Percentiles rank a stretch among this genome's conserved stretches.
phyloP scores from a whole-genome alignment of 2,888 invertebrate genomes.

The Thumatha senex region DNA sequence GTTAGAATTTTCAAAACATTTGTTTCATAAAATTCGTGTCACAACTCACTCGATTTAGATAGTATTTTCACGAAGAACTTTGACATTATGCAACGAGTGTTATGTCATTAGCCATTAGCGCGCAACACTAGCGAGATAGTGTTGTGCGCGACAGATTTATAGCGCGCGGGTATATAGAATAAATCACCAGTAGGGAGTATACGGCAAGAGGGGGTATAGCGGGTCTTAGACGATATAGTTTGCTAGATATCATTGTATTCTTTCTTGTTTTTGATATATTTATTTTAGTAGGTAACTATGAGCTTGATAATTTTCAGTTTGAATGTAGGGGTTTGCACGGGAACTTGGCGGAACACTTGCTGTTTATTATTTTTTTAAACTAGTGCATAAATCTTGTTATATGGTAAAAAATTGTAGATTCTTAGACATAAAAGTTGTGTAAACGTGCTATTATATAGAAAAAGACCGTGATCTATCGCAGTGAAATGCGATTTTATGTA shows the following conservation, averaged over 20 bases:
- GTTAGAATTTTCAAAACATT: no score
- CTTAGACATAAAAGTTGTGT: no score
- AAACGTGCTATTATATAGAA: no score
- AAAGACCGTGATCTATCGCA: no score
- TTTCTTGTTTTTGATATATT: constrained; percentile 4
- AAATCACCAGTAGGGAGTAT: constrained; percentile 38
- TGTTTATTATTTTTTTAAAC: no score
- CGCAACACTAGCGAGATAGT: constrained; percentile 57
- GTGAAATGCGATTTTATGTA: no score
- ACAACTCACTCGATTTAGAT: constrained; percentile 36
- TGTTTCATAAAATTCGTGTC: no score
- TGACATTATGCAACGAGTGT: constrained; percentile 35
- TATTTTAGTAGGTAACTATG: no score
- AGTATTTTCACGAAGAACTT: constrained; percentile 34
- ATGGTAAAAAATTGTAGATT: no score
- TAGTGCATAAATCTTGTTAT: no score
- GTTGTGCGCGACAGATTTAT: constrained; percentile 56
- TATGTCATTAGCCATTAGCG: constrained; percentile 63
- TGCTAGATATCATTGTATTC: constrained; percentile 24
- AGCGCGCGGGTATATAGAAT: constrained; percentile 45
- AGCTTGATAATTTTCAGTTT: not conserved
- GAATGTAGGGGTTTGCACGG: no score
- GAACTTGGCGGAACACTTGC: no score
- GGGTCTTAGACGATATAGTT: constrained; percentile 31
- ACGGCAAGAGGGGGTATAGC: constrained; percentile 11